phyloP scores from a whole-genome alignment of 2,888 invertebrate species.

The Temnothorax rugatulus region DNA sequence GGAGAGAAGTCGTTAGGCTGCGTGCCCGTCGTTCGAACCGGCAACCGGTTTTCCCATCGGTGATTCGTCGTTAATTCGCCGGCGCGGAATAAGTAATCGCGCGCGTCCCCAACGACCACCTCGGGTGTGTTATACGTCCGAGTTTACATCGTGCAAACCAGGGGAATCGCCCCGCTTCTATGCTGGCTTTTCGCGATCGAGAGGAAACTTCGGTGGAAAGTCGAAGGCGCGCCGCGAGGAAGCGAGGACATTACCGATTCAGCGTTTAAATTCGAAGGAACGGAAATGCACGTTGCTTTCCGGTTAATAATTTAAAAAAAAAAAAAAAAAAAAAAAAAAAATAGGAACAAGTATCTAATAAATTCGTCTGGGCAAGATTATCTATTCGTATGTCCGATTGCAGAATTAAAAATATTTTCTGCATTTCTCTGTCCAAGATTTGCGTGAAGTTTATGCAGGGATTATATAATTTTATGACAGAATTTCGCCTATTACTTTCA shows the following conservation, averaged over 20 bases:
- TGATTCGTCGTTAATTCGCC: constrained; percentile 84
- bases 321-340: too few relatives aligned
- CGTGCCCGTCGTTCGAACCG: constrained; percentile 75
- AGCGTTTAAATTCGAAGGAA: not conserved
- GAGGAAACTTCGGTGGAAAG: not conserved
- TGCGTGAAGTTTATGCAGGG: too few relatives aligned
- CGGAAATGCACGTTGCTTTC: not conserved
- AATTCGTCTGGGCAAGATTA: not conserved
- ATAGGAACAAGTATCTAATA: not conserved
- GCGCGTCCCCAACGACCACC: constrained; percentile 80
- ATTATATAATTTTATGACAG: not conserved
- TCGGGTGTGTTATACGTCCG: constrained; percentile 72
- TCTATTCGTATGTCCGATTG: not conserved
- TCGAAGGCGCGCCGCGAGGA: not conserved
- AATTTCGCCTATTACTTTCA: not conserved
- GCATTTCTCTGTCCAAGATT: not conserved
- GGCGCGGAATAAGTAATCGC: constrained; percentile 80
- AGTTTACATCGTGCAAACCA: constrained; percentile 70
- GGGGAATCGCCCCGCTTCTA: constrained; percentile 61
- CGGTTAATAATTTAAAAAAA: not conserved
- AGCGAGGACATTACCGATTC: not conserved
- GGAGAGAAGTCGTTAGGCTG: constrained; percentile 81
- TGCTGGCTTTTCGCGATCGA: not conserved
- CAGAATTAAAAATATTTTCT: not conserved
- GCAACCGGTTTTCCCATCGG: constrained; percentile 83